These are phyloP conservation scores for Vannuccia rotundouncinata DNA, from an alignment of 2,888 invertebrate species.

Conservation along the genomic window DNA sequence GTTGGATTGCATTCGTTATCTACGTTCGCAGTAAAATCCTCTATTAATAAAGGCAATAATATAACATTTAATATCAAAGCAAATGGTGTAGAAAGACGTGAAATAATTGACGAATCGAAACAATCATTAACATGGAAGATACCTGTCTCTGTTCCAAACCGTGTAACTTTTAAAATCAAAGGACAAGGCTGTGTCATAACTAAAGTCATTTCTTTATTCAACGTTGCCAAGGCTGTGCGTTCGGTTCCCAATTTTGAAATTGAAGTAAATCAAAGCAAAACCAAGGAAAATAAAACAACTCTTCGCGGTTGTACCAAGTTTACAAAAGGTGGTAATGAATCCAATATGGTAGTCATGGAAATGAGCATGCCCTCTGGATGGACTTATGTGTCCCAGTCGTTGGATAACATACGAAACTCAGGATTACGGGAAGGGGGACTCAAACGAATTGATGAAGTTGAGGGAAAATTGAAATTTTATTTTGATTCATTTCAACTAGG, in stretches of 20 bases:
- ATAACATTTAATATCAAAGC: background rate
- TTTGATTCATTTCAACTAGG: conserved; percentile 1
- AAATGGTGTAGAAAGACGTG: background rate
- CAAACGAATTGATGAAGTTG: background rate
- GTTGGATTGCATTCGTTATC: conserved; percentile 7
- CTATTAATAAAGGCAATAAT: background rate
- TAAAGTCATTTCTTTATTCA: background rate
- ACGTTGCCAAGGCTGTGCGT: background rate
- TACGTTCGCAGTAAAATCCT: background rate
- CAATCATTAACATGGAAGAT: background rate
- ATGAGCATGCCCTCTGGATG: conserved; percentile 21
- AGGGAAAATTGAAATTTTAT: background rate
- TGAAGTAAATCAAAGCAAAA: background rate
- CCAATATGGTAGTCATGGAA: conserved; percentile 28
- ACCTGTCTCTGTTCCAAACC: background rate
- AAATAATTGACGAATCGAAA: background rate
- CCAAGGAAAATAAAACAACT: background rate
- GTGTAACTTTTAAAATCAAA: background rate
- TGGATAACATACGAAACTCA: background rate
- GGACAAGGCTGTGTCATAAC: background rate
- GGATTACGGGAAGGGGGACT: background rate
- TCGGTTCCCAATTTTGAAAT: background rate
- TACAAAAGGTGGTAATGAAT: background rate
- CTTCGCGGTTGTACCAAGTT: background rate
- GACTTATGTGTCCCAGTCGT: background rate